phyloP scores from a whole-genome alignment of 1,140 invertebrate genomes.

The Papilio polytes region DNA sequence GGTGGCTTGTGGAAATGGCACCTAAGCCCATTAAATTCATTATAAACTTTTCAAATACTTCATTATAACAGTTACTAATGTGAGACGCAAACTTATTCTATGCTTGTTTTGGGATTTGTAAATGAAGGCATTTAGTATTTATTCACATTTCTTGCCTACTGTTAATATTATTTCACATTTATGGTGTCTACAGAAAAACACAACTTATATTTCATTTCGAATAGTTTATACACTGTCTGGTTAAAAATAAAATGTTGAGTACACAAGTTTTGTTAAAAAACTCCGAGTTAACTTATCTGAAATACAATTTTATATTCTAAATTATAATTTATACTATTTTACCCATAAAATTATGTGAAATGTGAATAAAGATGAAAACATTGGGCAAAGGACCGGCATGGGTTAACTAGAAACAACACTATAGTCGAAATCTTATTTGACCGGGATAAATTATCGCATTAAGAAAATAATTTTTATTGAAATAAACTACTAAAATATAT shows the following conservation, averaged over 20 bases:
- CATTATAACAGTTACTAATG: slow-evolving; percentile 37
- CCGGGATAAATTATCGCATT: neutral
- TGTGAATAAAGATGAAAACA: slow-evolving; percentile 47
- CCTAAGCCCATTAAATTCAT: slow-evolving; percentile 29
- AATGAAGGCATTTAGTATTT: slow-evolving; percentile 72
- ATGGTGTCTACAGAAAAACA: too few relatives aligned
- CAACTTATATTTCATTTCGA: neutral
- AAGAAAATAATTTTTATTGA: neutral
- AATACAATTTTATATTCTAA: too few relatives aligned
- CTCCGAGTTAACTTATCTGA: neutral
- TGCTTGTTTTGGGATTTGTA: slow-evolving; percentile 43
- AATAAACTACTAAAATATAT: neutral
- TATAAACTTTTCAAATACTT: slow-evolving; percentile 30
- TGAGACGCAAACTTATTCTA: slow-evolving; percentile 3
- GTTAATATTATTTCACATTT: slow-evolving; percentile 1
- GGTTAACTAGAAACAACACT: slow-evolving; percentile 60
- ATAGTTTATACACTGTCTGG: neutral
- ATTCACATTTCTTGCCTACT: slow-evolving; percentile 43
- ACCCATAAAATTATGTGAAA: slow-evolving; percentile 39
- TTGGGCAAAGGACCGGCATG: slow-evolving; percentile 60
- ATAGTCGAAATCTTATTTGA: neutral
- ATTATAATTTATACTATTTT: neutral
- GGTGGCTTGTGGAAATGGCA: neutral
- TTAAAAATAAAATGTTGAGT: neutral
- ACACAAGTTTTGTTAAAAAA: neutral